Evolutionary conservation across 2,113 vertebrate genomes (phyloP).

Genomic region (Oreochromis spilurus): DNA sequence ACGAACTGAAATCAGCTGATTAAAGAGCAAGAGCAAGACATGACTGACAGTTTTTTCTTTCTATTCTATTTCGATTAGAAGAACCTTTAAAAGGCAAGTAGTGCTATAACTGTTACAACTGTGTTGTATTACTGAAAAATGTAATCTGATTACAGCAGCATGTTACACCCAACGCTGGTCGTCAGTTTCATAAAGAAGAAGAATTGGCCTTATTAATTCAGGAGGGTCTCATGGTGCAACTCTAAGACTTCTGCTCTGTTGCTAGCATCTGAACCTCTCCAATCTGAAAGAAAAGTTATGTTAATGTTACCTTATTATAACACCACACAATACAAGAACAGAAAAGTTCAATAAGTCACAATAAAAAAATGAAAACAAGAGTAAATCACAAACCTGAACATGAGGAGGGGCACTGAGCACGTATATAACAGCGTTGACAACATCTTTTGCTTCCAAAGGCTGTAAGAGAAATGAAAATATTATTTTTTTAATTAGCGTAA

Average conservation of each 20-base stretch:
- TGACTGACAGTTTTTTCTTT: neutral
- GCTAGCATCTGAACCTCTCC: constrained; percentile 83
- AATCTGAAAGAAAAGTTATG: constrained; percentile 69
- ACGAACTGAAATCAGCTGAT: neutral
- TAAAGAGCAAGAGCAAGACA: neutral
- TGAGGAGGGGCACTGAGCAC: neutral
- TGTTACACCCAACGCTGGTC: neutral
- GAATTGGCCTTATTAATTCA: neutral
- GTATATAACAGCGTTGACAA: neutral
- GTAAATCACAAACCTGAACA: neutral
- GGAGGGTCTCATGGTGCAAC: neutral
- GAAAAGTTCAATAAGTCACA: neutral
- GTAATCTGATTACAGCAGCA: neutral
- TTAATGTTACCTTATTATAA: neutral
- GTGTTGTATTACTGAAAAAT: neutral
- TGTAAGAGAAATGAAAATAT: neutral
- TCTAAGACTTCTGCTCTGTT: constrained; percentile 69
- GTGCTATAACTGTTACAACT: neutral
- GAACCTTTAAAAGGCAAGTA: neutral
- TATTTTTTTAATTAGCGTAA: accelerated
- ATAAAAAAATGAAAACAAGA: neutral
- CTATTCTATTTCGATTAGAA: neutral
- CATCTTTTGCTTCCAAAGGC: neutral
- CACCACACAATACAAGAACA: neutral
- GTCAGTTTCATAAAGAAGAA: neutral